Evolutionary conservation across 2,113 vertebrate species (phyloP), one percentile per base, ranked within the genome.

Genomic region (Columbina picui): DNA sequence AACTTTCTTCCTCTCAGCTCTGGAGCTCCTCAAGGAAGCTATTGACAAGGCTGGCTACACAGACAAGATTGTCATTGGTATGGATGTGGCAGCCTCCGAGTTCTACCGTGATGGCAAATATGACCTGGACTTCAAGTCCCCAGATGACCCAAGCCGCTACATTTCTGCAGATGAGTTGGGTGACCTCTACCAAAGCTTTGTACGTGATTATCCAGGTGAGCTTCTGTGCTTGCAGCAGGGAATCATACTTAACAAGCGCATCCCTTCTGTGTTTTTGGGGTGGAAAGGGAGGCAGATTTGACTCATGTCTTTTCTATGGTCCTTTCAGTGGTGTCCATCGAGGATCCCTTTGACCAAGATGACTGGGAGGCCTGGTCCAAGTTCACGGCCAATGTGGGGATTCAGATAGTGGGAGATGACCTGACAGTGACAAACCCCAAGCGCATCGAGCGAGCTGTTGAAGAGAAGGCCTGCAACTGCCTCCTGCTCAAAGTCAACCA

Each of bases 291-390:
- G 45, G 38, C 34, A 55, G 57, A 52, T 92, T 68, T 83, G 52
- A 53, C 67, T 83, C 2, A 1, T 4, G 13, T 32, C 10, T 18
- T 70, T 90, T 63, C 9, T 79, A 52, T 80, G 93, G 25, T 56
- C 30, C 49, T 57, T 71, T 89, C 96, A 99, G 99, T 99, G 96
- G 99, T 99, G 56, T 99, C 99, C 84, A 99, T 99, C 61, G 99
- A 99, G 97, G 99, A 99, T 91, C 99, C 99, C 4, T 99, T 99
- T 96, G 99, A 99, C 94, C 99, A 99, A 95, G 99, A 99, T 53
- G 99, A 99, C 77, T 99, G 99, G 99, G 98, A 98, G 14, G 99
- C 99, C 75, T 99, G 99, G 99, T 97, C 99, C 47, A 98, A 99
- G 97, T 98, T 99, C 94, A 99, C 99, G 0, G 98, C 98, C 78